phyloP scores from a whole-genome alignment of 2,113 vertebrate genomes.

The Balaeniceps rex region DNA sequence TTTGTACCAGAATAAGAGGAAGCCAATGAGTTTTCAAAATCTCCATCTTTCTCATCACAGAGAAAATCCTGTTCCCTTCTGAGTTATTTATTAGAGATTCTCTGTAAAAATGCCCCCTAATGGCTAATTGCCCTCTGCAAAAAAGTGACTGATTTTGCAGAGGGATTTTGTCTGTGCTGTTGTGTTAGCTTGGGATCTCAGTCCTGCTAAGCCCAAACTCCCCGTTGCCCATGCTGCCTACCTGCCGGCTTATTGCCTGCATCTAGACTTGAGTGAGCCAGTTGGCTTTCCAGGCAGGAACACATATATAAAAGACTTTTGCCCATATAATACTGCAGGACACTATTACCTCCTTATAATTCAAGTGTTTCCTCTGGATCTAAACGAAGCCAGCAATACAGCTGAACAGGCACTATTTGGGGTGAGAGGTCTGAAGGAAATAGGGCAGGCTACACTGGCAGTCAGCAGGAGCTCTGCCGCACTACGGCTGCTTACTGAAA shows the following conservation, averaged over 20 bases:
- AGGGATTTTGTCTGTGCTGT: not conserved
- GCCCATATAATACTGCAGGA: not conserved
- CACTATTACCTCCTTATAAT: not conserved
- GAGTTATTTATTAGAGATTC: not conserved
- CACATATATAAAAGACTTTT: not conserved
- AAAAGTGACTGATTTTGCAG: not conserved
- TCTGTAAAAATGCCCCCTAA: not conserved
- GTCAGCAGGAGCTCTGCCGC: not conserved
- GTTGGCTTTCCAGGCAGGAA: not conserved
- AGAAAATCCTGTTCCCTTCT: not conserved
- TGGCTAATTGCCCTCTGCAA: not conserved
- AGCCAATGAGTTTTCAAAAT: not conserved
- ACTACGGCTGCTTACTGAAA: not conserved
- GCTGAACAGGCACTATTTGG: not conserved
- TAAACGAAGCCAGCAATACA: not conserved
- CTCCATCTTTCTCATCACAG: not conserved
- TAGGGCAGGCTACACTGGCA: not conserved
- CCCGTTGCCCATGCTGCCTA: fast-evolving
- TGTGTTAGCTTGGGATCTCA: not conserved
- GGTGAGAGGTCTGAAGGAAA: not conserved
- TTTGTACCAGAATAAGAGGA: not conserved
- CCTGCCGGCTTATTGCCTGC: not conserved
- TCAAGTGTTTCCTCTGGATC: not conserved
- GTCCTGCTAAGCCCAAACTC: not conserved
- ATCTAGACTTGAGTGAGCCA: not conserved